Base-by-base conservation (phyloP, 1,140 invertebrate genomes). In the Prorops nasuta region DNA sequence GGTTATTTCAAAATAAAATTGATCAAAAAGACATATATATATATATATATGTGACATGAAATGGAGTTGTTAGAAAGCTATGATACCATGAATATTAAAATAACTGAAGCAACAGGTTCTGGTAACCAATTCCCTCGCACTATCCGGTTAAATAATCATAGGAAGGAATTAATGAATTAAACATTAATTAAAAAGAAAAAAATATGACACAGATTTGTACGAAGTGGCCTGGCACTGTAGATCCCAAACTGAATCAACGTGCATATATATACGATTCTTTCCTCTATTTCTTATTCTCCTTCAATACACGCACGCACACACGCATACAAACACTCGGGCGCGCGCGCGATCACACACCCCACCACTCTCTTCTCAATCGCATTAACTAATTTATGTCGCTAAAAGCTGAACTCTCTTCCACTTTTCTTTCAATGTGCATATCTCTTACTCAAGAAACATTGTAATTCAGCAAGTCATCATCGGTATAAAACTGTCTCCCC, bases 401-500 rank as follows among this genome's bases (percentile, higher is more conserved):
- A 37, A 17, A 37, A 37, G n/a, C n/a, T 38, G 15, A 38, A 16
- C 21, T 3, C 12, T 17, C 18, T 2, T 40, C 19, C 8, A 14
- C 21, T n/a, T 12, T 40, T 21, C 12, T 10, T 9, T 37, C 16
- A 37, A 37, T 17, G 18, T n/a, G n/a, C n/a, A n/a, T n/a, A n/a
- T n/a, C n/a, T 37, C 18, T 17, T 12, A 37, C n/a, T 37, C 18
- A 37, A 37, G 36, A 37, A 12, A 17, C 18, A 37, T 37, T 17
- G 36, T 10, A 37, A 15, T 37, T 40, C 38, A 21, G 17, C 20
- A 15, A 10, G n/a, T n/a, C 38, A 14, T 40, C 38, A 19, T 40
- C 38, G 15, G 38, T 40, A 40, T 40, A 40, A 40, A 40, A 40
- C 21, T 40, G n/a, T n/a, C n/a, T n/a, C n/a, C n/a, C n/a, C n/a